A percentile compares a stretch with the other conserved stretches of the same genome.
Conservation (phyloP, 2,797 vertebrate genomes). For the Gadopsis marmoratus region DNA sequence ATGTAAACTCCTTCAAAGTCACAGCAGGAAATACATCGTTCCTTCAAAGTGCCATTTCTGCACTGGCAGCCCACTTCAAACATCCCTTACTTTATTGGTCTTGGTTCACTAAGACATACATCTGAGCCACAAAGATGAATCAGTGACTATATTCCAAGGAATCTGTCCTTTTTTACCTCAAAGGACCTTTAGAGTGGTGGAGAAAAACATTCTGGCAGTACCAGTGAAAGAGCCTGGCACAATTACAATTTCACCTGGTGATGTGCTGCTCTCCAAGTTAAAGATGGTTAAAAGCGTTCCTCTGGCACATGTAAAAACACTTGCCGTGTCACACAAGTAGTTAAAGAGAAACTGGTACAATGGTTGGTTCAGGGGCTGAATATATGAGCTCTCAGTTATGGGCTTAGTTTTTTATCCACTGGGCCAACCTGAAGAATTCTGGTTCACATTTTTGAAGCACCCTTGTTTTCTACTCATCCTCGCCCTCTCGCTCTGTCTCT, state of each 20-base stretch:
- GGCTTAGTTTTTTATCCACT: slow-evolving; percentile 31
- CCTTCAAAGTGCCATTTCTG: slow-evolving; percentile 77
- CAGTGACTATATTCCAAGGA: slow-evolving; percentile 57
- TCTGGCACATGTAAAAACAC: slow-evolving; percentile 31
- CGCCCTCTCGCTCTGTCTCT: slow-evolving; percentile 49
- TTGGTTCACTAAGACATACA: slow-evolving; percentile 48
- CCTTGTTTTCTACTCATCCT: slow-evolving; percentile 34
- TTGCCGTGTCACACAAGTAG: slow-evolving; percentile 27
- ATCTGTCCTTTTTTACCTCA: slow-evolving; percentile 61
- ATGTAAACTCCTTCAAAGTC: slow-evolving; percentile 67
- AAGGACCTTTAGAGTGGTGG: slow-evolving; percentile 55
- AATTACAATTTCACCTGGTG: slow-evolving; percentile 46
- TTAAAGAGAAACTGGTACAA: slow-evolving; percentile 17
- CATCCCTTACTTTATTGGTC: slow-evolving; percentile 66
- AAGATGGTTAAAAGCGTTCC: slow-evolving; percentile 25
- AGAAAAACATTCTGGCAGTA: slow-evolving; percentile 49
- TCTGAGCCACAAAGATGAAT: slow-evolving; percentile 51
- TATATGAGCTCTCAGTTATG: slow-evolving; percentile 26
- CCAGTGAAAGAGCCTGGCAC: slow-evolving; percentile 30
- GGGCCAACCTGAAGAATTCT: slow-evolving; percentile 37
- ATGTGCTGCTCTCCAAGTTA: slow-evolving; percentile 29
- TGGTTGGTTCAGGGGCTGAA: slow-evolving; percentile 19
- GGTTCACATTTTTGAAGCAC: slow-evolving; percentile 43
- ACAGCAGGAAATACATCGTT: slow-evolving; percentile 60
- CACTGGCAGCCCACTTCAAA: slow-evolving; percentile 60